Conservation (phyloP, 2,113 vertebrate genomes). For the Leptobrachium leishanense region DNA sequence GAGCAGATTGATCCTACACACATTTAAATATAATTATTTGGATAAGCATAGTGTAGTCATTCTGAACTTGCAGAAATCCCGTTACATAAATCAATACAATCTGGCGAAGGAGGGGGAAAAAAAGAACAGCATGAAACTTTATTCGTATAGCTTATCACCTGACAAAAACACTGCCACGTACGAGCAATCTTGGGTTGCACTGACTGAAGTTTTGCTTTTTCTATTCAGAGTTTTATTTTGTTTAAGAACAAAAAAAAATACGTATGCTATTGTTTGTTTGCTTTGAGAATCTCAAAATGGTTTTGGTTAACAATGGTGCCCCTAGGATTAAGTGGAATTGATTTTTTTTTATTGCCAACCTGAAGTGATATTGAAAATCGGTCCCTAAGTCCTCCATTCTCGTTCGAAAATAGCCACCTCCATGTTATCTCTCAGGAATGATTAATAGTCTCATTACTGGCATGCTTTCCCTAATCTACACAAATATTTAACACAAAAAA, state of each 20-base stretch:
- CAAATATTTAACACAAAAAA: conserved; percentile 32
- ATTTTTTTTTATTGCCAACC: conserved; percentile 32
- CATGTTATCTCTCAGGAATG: conserved; percentile 44
- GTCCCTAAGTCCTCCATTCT: conserved; percentile 24
- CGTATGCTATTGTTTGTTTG: conserved; percentile 12
- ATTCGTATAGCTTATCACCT: neutral
- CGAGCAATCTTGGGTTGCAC: neutral
- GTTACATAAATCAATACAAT: neutral
- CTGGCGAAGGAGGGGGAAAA: neutral
- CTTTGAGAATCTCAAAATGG: conserved; percentile 11
- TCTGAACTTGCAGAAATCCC: neutral
- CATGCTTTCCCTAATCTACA: conserved; percentile 18
- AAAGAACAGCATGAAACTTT: conserved; percentile 6
- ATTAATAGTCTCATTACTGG: conserved; percentile 49
- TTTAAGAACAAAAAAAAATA: neutral
- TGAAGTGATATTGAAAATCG: conserved; percentile 43
- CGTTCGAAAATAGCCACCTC: conserved; percentile 10
- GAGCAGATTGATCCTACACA: neutral
- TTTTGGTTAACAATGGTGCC: conserved; percentile 21
- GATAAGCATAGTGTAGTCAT: neutral
- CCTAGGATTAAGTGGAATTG: conserved; percentile 34
- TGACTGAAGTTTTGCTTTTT: conserved; percentile 11
- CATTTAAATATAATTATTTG: neutral
- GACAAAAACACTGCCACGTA: neutral
- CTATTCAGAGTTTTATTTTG: conserved; percentile 3